Evolutionary conservation across 1,140 invertebrate species (phyloP).

Genomic region (Euschistus heros): DNA sequence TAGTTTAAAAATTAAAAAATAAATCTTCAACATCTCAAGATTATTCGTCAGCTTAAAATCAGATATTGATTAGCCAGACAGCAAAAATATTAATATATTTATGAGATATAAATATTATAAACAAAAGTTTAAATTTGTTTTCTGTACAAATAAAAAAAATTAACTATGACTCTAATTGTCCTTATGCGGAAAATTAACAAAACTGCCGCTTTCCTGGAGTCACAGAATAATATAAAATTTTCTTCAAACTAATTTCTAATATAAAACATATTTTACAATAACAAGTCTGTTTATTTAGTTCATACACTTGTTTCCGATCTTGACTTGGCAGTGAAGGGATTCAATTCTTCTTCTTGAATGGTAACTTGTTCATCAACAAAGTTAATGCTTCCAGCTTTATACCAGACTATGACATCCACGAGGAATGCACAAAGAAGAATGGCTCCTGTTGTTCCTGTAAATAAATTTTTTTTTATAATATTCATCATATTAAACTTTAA

Average conservation of each 20-base stretch:
- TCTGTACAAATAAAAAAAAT: background rate
- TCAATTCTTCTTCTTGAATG: slow-evolving; percentile 35
- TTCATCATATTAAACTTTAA: too few relatives aligned
- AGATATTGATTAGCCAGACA: too few relatives aligned
- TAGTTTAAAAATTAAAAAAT: too few relatives aligned
- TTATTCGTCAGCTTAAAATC: too few relatives aligned
- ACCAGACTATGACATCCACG: slow-evolving; percentile 72
- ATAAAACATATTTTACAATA: background rate
- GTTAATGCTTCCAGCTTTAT: slow-evolving; percentile 64
- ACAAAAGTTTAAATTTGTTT: background rate
- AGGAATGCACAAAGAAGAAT: slow-evolving; percentile 58
- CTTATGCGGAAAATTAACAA: background rate
- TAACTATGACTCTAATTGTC: background rate
- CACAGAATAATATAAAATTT: background rate
- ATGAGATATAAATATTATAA: background rate
- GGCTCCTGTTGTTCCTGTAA: slow-evolving; percentile 61
- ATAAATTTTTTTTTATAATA: too few relatives aligned
- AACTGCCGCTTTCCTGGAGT: background rate
- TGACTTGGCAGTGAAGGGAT: slow-evolving; percentile 34
- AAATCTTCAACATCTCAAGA: too few relatives aligned
- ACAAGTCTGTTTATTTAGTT: background rate
- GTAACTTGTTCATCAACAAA: slow-evolving; percentile 48
- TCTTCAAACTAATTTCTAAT: background rate
- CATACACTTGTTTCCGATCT: slow-evolving; percentile 31
- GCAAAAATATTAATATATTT: too few relatives aligned